Evolutionary conservation across 2,113 vertebrate genomes (phyloP), one percentile per base, ranked within the genome.

Genomic region (Eretmochelys imbricata): DNA sequence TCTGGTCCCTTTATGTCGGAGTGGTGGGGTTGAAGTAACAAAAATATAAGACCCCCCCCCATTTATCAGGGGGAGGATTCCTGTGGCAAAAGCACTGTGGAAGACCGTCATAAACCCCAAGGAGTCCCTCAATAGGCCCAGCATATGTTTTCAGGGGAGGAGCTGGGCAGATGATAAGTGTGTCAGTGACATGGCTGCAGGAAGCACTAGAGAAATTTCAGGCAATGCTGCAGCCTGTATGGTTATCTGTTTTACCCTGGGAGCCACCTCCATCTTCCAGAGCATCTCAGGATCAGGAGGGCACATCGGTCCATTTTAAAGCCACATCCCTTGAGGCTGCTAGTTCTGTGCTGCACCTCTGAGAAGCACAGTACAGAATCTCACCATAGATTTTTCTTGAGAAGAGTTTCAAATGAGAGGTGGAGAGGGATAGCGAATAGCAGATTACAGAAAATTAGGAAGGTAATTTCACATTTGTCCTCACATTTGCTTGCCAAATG

Each of bases 361-460:
- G 69, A 75, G 35, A 88, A 80, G 48, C 2, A 82, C 1, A 57
- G 19, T 10, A 29, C 10, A 59, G 62, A 69, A 82, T 84, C 14
- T 35, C n/a, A 46, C 51, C 11, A 38, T 5, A 48, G 1, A 24
- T 9, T 31, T 42, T 3, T 19, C 27, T 19, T 82, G 6, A 62
- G 59, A 29, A 78, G 80, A 9, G 24, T 0, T 57, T 42, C 80
- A 78, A 86, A 27, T 5, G 3, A 88, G 2, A 2, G 6, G 27
- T 7, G 90, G n/a, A 38, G 0, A 0, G 55, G 59, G 8, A n/a
- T 4, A 92, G n/a, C 38, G 0, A 0, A 53, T 54, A 51, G 27
- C 1, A 50, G 31, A 62, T 24, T 20, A 46, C 53, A 50, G 22
- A 10, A 75, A 80, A 84, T 38, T 25, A 22, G 51, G 27, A 24